phyloP scores from a whole-genome alignment of 2,888 invertebrate genomes.

The Xestia ashworthii region DNA sequence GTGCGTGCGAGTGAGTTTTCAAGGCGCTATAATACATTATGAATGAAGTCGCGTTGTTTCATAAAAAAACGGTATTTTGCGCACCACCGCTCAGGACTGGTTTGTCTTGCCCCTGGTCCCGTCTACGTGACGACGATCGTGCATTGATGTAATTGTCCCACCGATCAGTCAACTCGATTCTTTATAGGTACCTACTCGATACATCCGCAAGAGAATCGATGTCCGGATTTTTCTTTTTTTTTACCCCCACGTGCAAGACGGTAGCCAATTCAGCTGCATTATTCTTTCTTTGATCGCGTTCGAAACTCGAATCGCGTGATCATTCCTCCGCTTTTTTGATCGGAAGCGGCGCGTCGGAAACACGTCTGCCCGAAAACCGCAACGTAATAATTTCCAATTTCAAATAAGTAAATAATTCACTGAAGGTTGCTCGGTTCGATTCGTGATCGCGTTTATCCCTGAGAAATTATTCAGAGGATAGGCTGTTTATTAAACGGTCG shows the following conservation, averaged over 20 bases:
- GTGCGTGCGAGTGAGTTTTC: conserved; percentile 79
- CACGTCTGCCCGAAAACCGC: conserved; percentile 89
- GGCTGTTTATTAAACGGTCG: conserved; percentile 72
- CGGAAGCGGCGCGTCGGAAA: conserved; percentile 88
- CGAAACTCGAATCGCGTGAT: conserved; percentile 85
- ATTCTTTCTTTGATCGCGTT: conserved; percentile 70
- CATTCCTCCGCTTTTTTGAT: conserved; percentile 77
- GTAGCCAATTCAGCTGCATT: conserved; percentile 70
- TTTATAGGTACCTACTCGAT: conserved; percentile 70
- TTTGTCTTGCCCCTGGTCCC: conserved; percentile 80
- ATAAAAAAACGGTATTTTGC: conserved; percentile 86
- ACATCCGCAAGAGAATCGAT: conserved; percentile 79
- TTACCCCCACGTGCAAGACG: conserved; percentile 67
- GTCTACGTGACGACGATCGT: conserved; percentile 81
- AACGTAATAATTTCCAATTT: conserved; percentile 88
- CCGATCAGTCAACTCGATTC: conserved; percentile 78
- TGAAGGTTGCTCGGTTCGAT: conserved; percentile 79
- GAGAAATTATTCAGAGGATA: conserved; percentile 77
- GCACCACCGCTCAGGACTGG: conserved; percentile 81
- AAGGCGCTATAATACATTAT: conserved; percentile 87
- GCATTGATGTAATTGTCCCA: conserved; percentile 86
- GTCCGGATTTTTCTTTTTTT: conserved; percentile 73
- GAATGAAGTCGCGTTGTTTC: conserved; percentile 88
- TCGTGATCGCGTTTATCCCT: conserved; percentile 74
- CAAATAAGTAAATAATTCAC: conserved; percentile 85